Evolutionary conservation across 2,113 vertebrate species (phyloP).

Genomic region (Rhinogobius similis): DNA sequence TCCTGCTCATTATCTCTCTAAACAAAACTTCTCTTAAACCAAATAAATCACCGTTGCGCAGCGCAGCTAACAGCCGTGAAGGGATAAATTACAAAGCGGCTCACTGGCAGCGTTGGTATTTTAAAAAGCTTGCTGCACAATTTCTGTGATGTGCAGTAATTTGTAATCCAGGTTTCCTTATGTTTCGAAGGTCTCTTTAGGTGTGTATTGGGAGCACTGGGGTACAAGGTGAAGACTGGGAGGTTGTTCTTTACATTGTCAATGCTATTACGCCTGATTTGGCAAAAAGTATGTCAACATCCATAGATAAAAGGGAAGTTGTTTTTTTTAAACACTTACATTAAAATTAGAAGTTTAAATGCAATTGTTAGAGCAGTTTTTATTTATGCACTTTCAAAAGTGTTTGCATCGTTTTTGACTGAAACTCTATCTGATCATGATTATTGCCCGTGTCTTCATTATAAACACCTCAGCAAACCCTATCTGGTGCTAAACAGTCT

Average conservation of each 20-base stretch:
- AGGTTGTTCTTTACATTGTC: constrained; percentile 32
- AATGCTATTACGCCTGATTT: constrained; percentile 35
- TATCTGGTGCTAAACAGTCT: constrained; percentile 33
- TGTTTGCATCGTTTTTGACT: background rate
- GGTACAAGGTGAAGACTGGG: constrained; percentile 50
- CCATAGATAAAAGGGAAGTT: background rate
- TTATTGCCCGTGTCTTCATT: constrained; percentile 41
- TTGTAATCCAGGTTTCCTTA: constrained; percentile 83
- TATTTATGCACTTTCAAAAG: background rate
- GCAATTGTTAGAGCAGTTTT: no score
- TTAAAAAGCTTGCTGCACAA: constrained; percentile 96
- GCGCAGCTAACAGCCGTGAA: constrained; percentile 86
- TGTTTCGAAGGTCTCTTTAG: constrained; percentile 72
- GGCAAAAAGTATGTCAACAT: constrained; percentile 33
- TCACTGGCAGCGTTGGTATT: constrained; percentile 96
- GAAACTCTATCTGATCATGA: constrained; percentile 20
- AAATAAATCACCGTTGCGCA: constrained; percentile 91
- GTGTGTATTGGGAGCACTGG: constrained; percentile 56
- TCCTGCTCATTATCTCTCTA: constrained; percentile 94
- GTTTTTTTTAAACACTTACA: background rate
- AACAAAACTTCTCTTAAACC: constrained; percentile 95
- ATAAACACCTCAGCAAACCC: constrained; percentile 29
- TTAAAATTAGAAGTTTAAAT: background rate
- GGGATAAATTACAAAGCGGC: constrained; percentile 93
- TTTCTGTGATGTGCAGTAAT: constrained; percentile 86